Evolutionary conservation across 2,888 invertebrate species (phyloP).

Genomic region (Himalopsyche tibetana): DNA sequence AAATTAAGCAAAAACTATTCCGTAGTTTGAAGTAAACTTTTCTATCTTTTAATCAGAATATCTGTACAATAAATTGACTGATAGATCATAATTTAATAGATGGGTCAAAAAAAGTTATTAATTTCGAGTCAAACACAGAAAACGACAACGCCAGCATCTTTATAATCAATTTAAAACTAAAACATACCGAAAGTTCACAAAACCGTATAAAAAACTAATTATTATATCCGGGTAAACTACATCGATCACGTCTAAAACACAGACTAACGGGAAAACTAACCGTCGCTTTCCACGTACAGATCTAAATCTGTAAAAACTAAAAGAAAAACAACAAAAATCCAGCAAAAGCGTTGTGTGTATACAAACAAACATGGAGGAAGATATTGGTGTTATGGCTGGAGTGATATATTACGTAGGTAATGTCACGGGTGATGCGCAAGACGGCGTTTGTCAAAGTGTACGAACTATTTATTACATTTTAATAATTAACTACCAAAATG

Average conservation of each 20-base stretch:
- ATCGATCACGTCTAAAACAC: not conserved
- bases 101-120: too few relatives aligned
- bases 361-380: not conserved
- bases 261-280: slow-evolving; percentile 46
- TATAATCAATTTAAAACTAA: not conserved
- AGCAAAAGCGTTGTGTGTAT: slow-evolving; percentile 16
- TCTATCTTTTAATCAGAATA: too few relatives aligned
- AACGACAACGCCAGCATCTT: too few relatives aligned
- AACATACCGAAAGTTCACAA: not conserved
- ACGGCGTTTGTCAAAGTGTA: not conserved
- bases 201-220: too few relatives aligned
- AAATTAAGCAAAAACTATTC: too few relatives aligned
- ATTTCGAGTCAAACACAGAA: too few relatives aligned
- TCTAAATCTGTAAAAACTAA: slow-evolving; percentile 57
- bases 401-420: not conserved
- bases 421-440: not conserved
- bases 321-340: slow-evolving; percentile 48
- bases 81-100: too few relatives aligned
- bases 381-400: slow-evolving; percentile 6
- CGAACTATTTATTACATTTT: not conserved
- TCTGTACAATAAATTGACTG: too few relatives aligned
- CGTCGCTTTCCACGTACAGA: slow-evolving; percentile 25
- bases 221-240: not conserved
- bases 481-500: not conserved
- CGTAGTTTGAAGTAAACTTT: too few relatives aligned